Conservation (phyloP, 2,888 invertebrate genomes). For the Salticus scenicus region DNA sequence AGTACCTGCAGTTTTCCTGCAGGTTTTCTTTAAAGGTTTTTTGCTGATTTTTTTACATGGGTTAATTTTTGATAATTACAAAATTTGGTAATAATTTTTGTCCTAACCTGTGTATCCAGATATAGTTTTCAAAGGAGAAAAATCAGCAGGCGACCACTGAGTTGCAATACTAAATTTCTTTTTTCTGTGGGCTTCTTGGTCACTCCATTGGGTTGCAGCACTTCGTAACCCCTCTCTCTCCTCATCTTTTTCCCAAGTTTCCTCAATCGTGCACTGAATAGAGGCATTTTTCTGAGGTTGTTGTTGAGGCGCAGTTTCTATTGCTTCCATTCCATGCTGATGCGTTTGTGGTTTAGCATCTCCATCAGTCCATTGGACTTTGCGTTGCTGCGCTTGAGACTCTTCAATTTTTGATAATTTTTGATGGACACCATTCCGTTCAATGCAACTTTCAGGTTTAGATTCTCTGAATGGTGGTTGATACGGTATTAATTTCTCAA, state of each 20-base stretch:
- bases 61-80: too few relatives aligned
- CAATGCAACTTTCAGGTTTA: slow-evolving; percentile 20
- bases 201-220: slow-evolving; percentile 68
- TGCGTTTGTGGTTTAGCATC: slow-evolving; percentile 8
- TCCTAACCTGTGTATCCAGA: slow-evolving; percentile 59
- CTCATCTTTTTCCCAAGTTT: slow-evolving; percentile 34
- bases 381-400: background rate
- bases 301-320: slow-evolving; percentile 8
- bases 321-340: slow-evolving; percentile 33
- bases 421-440: slow-evolving; percentile 53
- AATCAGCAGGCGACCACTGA: slow-evolving; percentile 67
- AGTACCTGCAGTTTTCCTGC: too few relatives aligned
- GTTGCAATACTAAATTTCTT: slow-evolving; percentile 60
- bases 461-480: slow-evolving; percentile 31
- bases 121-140: slow-evolving; percentile 58
- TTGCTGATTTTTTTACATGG: too few relatives aligned
- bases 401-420: slow-evolving; percentile 41
- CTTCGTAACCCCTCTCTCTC: slow-evolving; percentile 65
- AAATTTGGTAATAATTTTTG: too few relatives aligned
- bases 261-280: slow-evolving; percentile 55
- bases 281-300: slow-evolving; percentile 8
- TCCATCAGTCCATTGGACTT: slow-evolving; percentile 59
- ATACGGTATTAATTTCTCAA: slow-evolving; percentile 40
- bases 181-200: slow-evolving; percentile 52
- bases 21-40: too few relatives aligned